Percentiles rank a stretch among this genome's conserved stretches.
Conservation (phyloP, 2,797 vertebrate genomes). For the Neosilurus hyrtlii region DNA sequence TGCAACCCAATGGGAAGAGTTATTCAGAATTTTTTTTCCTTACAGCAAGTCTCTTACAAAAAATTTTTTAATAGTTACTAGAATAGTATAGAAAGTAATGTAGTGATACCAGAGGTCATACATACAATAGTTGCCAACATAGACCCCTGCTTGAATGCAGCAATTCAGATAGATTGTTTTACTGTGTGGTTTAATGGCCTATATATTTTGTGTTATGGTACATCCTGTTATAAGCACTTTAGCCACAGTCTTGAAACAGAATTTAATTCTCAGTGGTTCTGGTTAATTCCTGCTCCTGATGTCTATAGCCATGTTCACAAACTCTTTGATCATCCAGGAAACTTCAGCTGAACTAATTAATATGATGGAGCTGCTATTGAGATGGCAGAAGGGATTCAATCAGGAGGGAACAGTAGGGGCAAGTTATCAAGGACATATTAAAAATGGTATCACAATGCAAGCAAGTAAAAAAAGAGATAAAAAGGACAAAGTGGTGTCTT, state of each 20-base stretch:
- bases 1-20: neutral
- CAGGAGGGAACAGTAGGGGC: neutral
- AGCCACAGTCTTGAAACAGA: neutral
- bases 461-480: conserved; percentile 1
- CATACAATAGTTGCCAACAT: too few relatives aligned
- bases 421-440: conserved; percentile 19
- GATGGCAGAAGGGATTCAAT: conserved; percentile 18
- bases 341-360: conserved; percentile 16
- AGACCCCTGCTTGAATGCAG: neutral
- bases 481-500: neutral
- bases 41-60: neutral
- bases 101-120: neutral
- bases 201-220: neutral
- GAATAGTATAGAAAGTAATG: conserved; percentile 1
- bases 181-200: neutral
- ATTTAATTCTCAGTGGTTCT: neutral
- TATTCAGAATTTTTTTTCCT: neutral
- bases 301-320: neutral
- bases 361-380: conserved; percentile 20
- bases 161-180: neutral
- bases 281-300: neutral
- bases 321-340: conserved; percentile 12
- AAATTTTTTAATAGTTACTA: neutral
- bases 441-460: neutral
- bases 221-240: neutral